Base-by-base conservation (phyloP, 2,113 vertebrate species). In the Sturnira hondurensis region DNA sequence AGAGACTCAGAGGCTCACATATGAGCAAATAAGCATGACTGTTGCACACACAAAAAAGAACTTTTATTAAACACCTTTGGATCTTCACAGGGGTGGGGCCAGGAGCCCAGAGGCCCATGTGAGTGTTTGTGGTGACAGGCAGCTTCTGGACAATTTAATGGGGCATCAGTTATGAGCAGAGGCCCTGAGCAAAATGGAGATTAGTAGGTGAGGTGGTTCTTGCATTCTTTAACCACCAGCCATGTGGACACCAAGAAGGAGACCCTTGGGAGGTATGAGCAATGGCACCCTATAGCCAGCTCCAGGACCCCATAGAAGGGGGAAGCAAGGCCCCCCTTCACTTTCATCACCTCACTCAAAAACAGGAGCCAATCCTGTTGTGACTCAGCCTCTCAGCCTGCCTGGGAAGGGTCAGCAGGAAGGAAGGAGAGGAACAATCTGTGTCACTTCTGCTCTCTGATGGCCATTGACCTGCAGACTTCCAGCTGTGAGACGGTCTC, bases 21-120 rank as follows among this genome's bases (percentile, higher is more conserved):
- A 16, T 7, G 15, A 93, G n/a, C 24, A 45, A 89, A 45, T n/a
- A 73, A 80, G 5, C 47, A n/a, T 83, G 47, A 87, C 17, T 8
- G 68, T 20, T 56, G 47, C 12, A 14, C 1, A 28, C n/a, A 3
- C 15, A 28, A 47, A 73, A 26, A 61, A 41, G 31, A 77, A 2
- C 50, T 76, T 78, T 76, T 65, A 52, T 41, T 41, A 22, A 43
- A 52, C n/a, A 33, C 63, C 4, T 14, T 70, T 41, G 67, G 43
- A 24, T 47, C 58, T 41, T 65, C 56, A 41, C 2, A 67, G 31
- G 43, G 24, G 9, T n/a, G 31, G 3, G 45, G 3, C 33, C n/a
- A 3, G 43, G 6, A 20, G 7, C 4, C 15, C 41, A 43, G 54
- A 70, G 33, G 7, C 24, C 47, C 52, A 3, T 0, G 0, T 5